Conservation (phyloP, 2,888 invertebrate species). For the Torymus tubicola region DNA sequence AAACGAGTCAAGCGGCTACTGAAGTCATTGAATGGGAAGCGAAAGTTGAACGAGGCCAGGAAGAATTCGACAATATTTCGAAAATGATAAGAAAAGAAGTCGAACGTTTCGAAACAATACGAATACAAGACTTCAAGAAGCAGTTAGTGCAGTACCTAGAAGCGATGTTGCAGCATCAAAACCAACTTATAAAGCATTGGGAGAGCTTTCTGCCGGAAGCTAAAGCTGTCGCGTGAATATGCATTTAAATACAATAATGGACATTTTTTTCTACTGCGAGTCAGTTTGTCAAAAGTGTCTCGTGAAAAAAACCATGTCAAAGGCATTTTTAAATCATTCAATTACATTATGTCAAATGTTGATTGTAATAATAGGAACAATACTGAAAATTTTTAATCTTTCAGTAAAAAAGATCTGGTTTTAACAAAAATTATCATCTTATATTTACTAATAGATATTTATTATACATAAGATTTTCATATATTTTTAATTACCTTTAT, state of each 20-base stretch:
- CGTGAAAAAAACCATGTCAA: slow-evolving; percentile 11
- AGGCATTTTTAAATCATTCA: slow-evolving; percentile 31
- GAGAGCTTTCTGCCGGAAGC: slow-evolving; percentile 97
- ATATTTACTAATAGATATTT: too few species aligned
- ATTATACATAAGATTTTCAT: too few species aligned
- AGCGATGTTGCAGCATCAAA: slow-evolving; percentile 95
- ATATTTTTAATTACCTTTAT: too few species aligned
- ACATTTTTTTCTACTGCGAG: slow-evolving; percentile 21
- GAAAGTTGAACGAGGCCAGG: slow-evolving; percentile 97
- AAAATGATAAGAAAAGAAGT: slow-evolving; percentile 95
- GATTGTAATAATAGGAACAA: slow-evolving; percentile 12
- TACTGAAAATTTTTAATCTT: slow-evolving; percentile 12
- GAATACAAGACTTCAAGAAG: slow-evolving; percentile 93
- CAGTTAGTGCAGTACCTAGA: slow-evolving; percentile 95
- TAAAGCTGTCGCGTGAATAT: slow-evolving; percentile 89
- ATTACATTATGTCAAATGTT: slow-evolving; percentile 13
- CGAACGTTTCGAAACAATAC: slow-evolving; percentile 91
- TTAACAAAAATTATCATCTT: too few species aligned
- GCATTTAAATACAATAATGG: neutral
- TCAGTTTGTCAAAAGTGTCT: neutral
- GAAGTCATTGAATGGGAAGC: slow-evolving; percentile 98
- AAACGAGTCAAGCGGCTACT: slow-evolving; percentile 89
- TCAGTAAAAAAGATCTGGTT: too few species aligned
- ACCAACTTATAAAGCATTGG: slow-evolving; percentile 95
- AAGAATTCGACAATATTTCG: slow-evolving; percentile 96